Evolutionary conservation across 92 coral and sea anemone genomes (phyloP), one percentile per base, ranked within the genome.

Genomic region (Paragorgia papillata): DNA sequence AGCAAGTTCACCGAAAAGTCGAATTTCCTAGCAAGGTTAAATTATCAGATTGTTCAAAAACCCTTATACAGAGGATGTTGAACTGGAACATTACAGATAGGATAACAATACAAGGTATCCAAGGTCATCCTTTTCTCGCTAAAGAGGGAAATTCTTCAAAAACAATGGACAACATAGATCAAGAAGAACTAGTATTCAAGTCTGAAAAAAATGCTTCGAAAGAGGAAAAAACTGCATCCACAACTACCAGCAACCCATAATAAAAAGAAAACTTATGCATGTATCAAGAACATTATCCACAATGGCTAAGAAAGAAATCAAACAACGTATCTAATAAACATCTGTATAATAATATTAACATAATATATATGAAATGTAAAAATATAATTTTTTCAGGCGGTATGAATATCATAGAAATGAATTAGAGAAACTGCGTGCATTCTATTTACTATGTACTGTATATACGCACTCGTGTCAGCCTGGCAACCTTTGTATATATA

Each of bases 1-100:
- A 95, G 54, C 99, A 95, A 76, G 99, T 95, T 4, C 99, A 95
- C 82, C 89, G 87, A 41, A 87, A 83, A 51, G 99, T 95, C 6
- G 84, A 81, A 18, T 95, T 89, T 66, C 91, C 99, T 1, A 88
- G 95, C 7, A 83, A 89, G 39, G 82, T 89, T 7, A 91, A 95
- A 41, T 48, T 95, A 10, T 61, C 91, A 2, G 97, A 95, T 53
- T 56, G 87, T 10, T 88, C 89, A 21, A 91, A 91, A 79, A 82
- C 86, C 9, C 60, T 95, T 41, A 85, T 95, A 30, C 83, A 86
- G 73, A 95, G 87, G 75, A 95, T 95, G 99, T 83, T 95, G 9
- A 82, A 88, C 22, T 95, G 99, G 99, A 95, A 91, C 35, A 66
- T 91, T 35, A 86, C 95, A 0, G 99, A 95, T 49, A 83, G 99